phyloP scores from a whole-genome alignment of 2,797 vertebrate genomes.

The Helarctos malayanus region DNA sequence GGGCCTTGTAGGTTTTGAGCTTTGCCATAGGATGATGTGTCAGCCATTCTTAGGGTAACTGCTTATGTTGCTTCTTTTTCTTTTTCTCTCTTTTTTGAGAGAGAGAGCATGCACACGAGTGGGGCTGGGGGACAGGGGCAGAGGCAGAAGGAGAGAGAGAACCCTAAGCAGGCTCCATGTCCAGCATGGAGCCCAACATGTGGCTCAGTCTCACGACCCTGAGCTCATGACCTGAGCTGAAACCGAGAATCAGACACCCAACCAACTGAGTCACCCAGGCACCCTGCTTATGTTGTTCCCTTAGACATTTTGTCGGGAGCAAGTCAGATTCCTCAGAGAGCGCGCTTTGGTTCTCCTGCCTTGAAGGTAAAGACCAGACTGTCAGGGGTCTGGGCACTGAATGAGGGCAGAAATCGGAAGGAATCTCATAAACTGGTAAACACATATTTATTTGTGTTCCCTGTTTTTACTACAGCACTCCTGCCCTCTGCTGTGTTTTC shows the following conservation, averaged over 20 bases:
- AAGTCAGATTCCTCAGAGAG: neutral
- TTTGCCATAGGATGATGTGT: neutral
- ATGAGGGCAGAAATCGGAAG: neutral
- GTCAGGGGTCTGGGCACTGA: neutral
- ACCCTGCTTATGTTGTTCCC: neutral
- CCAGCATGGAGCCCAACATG: neutral
- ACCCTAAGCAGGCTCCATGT: neutral
- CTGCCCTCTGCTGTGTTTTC: neutral
- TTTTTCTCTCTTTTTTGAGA: neutral
- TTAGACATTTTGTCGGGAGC: neutral
- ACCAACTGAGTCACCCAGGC: neutral
- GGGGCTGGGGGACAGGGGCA: neutral
- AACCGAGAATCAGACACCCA: neutral
- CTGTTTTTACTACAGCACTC: neutral
- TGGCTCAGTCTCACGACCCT: neutral
- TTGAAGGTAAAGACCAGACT: neutral
- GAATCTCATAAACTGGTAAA: neutral
- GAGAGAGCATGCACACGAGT: neutral
- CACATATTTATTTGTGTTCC: neutral
- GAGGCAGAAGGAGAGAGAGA: neutral
- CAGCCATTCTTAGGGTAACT: neutral
- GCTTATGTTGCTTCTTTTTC: neutral
- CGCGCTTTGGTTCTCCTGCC: neutral
- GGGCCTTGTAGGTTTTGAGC: neutral
- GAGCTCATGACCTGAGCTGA: neutral